Evolutionary conservation across 1,140 invertebrate genomes (phyloP).

Genomic region (Triops cancriformis): DNA sequence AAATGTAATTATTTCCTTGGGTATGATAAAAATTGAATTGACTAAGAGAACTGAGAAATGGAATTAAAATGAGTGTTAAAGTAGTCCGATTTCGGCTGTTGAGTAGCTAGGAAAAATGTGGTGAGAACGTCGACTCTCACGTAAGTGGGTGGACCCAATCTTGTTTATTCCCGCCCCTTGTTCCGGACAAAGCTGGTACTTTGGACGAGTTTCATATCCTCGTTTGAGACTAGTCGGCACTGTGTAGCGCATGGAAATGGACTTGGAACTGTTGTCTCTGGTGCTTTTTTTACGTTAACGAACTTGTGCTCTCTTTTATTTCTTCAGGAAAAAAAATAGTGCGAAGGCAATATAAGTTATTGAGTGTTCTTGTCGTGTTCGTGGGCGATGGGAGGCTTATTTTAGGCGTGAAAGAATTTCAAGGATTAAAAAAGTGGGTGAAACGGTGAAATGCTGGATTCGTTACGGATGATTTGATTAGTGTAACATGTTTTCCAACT

Average conservation of each 20-base stretch:
- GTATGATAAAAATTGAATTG: no score
- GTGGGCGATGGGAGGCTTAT: neutral
- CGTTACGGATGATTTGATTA: neutral
- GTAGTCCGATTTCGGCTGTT: no score
- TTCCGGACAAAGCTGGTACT: neutral
- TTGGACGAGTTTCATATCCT: neutral
- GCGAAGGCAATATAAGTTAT: no score
- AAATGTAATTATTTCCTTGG: no score
- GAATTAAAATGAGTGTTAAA: no score
- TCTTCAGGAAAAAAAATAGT: neutral
- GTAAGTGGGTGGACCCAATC: neutral
- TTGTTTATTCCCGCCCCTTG: neutral
- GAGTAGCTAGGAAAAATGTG: no score
- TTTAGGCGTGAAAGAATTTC: neutral
- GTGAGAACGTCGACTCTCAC: neutral
- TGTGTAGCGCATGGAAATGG: constrained; percentile 12
- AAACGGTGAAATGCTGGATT: neutral
- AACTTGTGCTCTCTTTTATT: neutral
- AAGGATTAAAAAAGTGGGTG: neutral
- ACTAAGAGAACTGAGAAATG: no score
- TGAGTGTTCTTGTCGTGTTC: no score
- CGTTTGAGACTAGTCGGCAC: neutral
- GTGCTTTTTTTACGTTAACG: neutral
- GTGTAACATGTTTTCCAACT: constrained; percentile 10
- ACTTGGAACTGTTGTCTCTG: neutral